These are phyloP conservation scores for Drosophila lini DNA, from an alignment of 1,140 invertebrate species.

Conservation along the genomic window DNA sequence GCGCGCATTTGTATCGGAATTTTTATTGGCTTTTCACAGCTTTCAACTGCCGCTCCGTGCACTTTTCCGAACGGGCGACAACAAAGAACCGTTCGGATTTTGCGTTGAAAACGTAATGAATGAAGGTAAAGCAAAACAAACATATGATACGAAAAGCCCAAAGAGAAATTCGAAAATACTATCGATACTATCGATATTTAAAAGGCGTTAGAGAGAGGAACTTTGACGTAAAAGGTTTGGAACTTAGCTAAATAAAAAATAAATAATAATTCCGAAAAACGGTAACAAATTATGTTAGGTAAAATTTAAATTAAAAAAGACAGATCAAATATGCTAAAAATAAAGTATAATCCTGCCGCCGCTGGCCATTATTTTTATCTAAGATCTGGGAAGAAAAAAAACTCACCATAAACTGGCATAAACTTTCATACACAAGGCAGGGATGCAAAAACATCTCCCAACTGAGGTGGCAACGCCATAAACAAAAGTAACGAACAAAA, in stretches of 20 bases:
- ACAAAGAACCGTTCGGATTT: conserved; percentile 14
- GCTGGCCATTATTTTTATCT: no score
- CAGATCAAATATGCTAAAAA: no score
- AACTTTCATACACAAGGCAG: no score
- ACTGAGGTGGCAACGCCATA: no score
- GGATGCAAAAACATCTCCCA: no score
- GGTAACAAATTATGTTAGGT: no score
- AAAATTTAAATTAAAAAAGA: no score
- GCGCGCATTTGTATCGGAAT: conserved; percentile 37
- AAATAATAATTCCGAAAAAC: background rate
- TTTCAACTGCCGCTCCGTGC: conserved; percentile 23
- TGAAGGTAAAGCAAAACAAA: conserved; percentile 11
- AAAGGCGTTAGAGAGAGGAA: background rate
- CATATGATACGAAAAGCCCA: conserved; percentile 8
- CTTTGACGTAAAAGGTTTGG: background rate
- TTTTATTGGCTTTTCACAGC: conserved; percentile 26
- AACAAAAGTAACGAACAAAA: no score
- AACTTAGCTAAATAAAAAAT: background rate
- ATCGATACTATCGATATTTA: conserved; percentile 2
- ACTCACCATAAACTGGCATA: no score
- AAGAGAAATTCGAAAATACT: background rate
- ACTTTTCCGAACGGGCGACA: conserved; percentile 36
- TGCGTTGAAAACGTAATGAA: conserved; percentile 6
- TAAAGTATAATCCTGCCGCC: no score
- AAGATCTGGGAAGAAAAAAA: no score